These are phyloP conservation scores for Falco rusticolus DNA, from an alignment of 2,797 vertebrate species.

Conservation along the genomic window DNA sequence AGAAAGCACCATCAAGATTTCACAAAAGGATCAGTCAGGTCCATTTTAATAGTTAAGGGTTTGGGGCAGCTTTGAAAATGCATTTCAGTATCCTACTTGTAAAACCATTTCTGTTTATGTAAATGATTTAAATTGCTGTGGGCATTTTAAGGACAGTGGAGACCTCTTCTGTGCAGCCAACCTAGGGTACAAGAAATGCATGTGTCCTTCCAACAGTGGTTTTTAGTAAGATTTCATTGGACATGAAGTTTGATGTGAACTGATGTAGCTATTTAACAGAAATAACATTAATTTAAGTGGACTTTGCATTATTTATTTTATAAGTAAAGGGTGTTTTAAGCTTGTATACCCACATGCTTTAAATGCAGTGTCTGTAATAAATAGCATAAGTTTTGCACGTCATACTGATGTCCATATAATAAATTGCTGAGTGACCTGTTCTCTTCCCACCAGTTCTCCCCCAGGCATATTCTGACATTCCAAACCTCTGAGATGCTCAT, in stretches of 20 bases:
- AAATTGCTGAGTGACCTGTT: slow-evolving; percentile 60
- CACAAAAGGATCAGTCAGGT: slow-evolving; percentile 22
- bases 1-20: slow-evolving; percentile 41
- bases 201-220: slow-evolving; percentile 20
- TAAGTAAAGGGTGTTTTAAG: slow-evolving; percentile 14
- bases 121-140: slow-evolving; percentile 66
- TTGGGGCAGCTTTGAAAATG: slow-evolving; percentile 35
- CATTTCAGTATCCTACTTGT: slow-evolving; percentile 43
- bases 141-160: slow-evolving; percentile 55
- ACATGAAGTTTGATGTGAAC: slow-evolving; percentile 47
- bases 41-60: slow-evolving; percentile 47
- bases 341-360: background rate
- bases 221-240: slow-evolving; percentile 44
- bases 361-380: slow-evolving; percentile 36
- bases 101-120: slow-evolving; percentile 56
- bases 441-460: slow-evolving; percentile 17
- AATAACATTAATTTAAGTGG: slow-evolving; percentile 40
- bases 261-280: slow-evolving; percentile 58
- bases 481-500: slow-evolving; percentile 32
- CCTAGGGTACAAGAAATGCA: background rate
- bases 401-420: slow-evolving; percentile 33
- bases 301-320: slow-evolving; percentile 52
- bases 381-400: slow-evolving; percentile 15
- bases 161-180: slow-evolving; percentile 27
- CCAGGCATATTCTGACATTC: slow-evolving; percentile 41